Percentiles rank a stretch among this genome's conserved stretches.
Evolutionary conservation across 1,140 invertebrate species (phyloP).

Genomic region (Leptinotarsa undecemlineata): DNA sequence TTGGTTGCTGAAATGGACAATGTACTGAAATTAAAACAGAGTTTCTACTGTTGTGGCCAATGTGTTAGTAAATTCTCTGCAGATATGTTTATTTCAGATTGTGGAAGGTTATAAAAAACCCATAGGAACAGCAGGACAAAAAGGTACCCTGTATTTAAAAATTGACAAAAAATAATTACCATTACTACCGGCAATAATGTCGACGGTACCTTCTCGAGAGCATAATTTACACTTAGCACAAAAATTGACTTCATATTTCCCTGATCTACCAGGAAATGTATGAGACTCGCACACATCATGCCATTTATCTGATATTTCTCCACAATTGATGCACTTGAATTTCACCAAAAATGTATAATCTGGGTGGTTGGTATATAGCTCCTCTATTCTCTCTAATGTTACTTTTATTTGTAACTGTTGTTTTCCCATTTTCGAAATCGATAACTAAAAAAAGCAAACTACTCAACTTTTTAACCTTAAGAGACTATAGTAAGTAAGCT

Average conservation of each 20-base stretch:
- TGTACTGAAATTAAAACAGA: too few species aligned
- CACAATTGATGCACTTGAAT: constrained; percentile 79
- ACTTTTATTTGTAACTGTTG: constrained; percentile 70
- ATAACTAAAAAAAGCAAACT: too few species aligned
- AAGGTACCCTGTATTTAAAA: too few species aligned
- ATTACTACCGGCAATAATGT: constrained; percentile 70
- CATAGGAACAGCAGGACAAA: too few species aligned
- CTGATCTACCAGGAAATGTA: constrained; percentile 68
- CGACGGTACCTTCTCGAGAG: constrained; percentile 78
- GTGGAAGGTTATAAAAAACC: too few species aligned
- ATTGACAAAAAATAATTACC: constrained; percentile 54
- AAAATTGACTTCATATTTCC: constrained; percentile 76
- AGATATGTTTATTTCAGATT: too few species aligned
- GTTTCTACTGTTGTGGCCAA: too few species aligned
- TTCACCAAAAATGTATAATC: constrained; percentile 73
- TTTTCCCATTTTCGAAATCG: constrained; percentile 64
- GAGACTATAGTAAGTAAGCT: too few species aligned
- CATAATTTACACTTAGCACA: constrained; percentile 90
- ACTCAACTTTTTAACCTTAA: too few species aligned
- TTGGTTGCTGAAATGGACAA: too few species aligned
- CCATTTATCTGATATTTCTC: constrained; percentile 79
- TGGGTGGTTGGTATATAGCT: constrained; percentile 66
- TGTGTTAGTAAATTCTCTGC: too few species aligned
- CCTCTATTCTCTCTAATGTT: constrained; percentile 69
- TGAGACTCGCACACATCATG: constrained; percentile 75